Evolutionary conservation across 1,140 invertebrate genomes (phyloP).

Genomic region (Aphaenogaster rudis): DNA sequence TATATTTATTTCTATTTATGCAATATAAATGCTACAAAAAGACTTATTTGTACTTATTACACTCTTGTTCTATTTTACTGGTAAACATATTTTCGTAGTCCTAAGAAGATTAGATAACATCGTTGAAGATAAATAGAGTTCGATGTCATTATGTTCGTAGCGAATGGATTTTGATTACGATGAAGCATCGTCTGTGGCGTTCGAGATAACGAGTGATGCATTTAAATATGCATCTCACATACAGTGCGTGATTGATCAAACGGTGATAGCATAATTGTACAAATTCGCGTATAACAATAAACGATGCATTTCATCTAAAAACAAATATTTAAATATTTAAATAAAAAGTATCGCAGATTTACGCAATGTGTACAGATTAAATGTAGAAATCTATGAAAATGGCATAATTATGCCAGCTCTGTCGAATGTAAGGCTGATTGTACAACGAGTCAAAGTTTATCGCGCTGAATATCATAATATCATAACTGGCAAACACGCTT

Average conservation of each 20-base stretch:
- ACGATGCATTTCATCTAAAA: background rate
- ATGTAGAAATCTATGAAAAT: background rate
- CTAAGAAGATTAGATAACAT: slow-evolving; percentile 9
- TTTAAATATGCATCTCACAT: slow-evolving; percentile 20
- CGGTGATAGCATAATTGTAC: slow-evolving; percentile 7
- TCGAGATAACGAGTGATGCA: slow-evolving; percentile 11
- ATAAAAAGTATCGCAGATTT: background rate
- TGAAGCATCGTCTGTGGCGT: background rate
- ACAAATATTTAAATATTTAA: slow-evolving; percentile 23
- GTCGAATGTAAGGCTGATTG: background rate
- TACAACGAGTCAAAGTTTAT: slow-evolving; percentile 78
- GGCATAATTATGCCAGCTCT: background rate
- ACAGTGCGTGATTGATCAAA: slow-evolving; percentile 25
- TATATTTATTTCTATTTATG: background rate
- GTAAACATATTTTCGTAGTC: slow-evolving; percentile 25
- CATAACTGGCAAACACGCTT: slow-evolving; percentile 39
- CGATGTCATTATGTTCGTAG: background rate
- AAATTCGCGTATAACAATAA: slow-evolving; percentile 9
- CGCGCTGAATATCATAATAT: slow-evolving; percentile 64
- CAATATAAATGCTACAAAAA: background rate
- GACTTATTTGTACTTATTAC: background rate
- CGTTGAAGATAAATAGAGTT: slow-evolving; percentile 2
- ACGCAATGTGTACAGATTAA: background rate
- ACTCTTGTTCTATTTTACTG: background rate
- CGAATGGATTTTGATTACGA: slow-evolving; percentile 13